Percentiles rank a stretch among this genome's conserved stretches.
Evolutionary conservation across 2,888 invertebrate species (phyloP).

Genomic region (Dastarcus helophoroides): DNA sequence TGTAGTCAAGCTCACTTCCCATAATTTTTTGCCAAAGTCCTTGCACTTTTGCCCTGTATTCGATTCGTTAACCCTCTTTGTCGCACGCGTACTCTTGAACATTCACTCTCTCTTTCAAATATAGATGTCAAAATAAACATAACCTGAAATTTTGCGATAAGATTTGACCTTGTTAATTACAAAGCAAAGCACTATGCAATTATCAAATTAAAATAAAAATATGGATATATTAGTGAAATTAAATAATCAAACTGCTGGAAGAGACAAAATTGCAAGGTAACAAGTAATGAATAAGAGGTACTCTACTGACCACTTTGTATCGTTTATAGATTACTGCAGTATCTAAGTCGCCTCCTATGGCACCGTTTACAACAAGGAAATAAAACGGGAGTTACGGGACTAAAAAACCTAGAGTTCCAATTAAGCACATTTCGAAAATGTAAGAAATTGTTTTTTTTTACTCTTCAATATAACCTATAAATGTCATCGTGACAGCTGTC

Average conservation of each 20-base stretch:
- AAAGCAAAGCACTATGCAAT: conserved; percentile 5
- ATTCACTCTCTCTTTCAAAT: no score
- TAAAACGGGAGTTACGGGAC: conserved; percentile 55
- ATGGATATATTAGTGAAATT: conserved; percentile 40
- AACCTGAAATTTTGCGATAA: not conserved
- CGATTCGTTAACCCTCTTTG: not conserved
- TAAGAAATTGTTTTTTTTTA: conserved; percentile 37
- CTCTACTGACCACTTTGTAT: conserved; percentile 4
- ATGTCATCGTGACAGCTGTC: no score
- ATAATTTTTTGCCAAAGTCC: no score
- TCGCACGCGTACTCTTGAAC: not conserved
- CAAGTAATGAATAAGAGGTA: no score
- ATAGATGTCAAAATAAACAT: no score
- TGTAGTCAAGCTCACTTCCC: not conserved
- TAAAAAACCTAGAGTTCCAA: conserved; percentile 72
- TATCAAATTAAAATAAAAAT: conserved; percentile 10
- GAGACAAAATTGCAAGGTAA: conserved; percentile 41
- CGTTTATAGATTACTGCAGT: conserved; percentile 65
- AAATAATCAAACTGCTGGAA: conserved; percentile 40
- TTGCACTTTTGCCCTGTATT: not conserved
- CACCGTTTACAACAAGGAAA: conserved; percentile 56
- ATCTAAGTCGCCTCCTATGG: conserved; percentile 70
- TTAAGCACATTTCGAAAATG: conserved; percentile 80
- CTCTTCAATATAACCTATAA: no score
- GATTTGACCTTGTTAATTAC: not conserved